phyloP scores from a whole-genome alignment of 2,113 vertebrate genomes.

The Poeciliopsis prolifica region DNA sequence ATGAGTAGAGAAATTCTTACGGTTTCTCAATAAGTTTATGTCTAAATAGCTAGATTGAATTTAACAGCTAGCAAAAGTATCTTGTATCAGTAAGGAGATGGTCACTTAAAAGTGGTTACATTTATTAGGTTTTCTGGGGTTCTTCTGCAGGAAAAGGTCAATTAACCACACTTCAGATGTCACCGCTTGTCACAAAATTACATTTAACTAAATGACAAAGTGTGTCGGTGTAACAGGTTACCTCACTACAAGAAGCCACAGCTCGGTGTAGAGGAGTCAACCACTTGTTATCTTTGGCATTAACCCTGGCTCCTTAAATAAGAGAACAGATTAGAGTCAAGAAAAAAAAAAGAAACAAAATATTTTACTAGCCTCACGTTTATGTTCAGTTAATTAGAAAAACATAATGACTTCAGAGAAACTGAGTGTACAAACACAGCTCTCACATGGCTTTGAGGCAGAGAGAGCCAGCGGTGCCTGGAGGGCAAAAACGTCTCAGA shows the following conservation, averaged over 20 bases:
- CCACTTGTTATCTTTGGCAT: constrained; percentile 99
- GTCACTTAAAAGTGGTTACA: not conserved
- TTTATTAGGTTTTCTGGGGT: not conserved
- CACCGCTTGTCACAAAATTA: too few relatives aligned
- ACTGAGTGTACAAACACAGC: not conserved
- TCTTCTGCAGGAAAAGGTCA: not conserved
- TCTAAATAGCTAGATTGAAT: not conserved
- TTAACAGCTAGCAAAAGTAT: not conserved
- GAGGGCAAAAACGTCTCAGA: constrained; percentile 24
- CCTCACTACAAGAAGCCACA: constrained; percentile 97
- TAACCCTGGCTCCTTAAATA: constrained; percentile 93
- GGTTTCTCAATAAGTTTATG: constrained; percentile 14
- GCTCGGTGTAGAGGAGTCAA: constrained; percentile 98
- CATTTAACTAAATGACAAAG: not conserved
- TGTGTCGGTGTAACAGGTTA: constrained; percentile 66
- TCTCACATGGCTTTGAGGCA: not conserved
- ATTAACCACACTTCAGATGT: not conserved
- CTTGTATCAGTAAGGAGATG: not conserved
- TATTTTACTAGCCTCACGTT: not conserved
- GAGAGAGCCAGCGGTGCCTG: constrained; percentile 4
- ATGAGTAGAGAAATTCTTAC: constrained; percentile 9
- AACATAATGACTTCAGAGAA: not conserved
- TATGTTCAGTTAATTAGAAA: not conserved
- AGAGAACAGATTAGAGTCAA: not conserved
- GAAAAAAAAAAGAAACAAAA: constrained; percentile 11